phyloP scores from a whole-genome alignment of 2,113 vertebrate genomes.

The Anhinga rufa region DNA sequence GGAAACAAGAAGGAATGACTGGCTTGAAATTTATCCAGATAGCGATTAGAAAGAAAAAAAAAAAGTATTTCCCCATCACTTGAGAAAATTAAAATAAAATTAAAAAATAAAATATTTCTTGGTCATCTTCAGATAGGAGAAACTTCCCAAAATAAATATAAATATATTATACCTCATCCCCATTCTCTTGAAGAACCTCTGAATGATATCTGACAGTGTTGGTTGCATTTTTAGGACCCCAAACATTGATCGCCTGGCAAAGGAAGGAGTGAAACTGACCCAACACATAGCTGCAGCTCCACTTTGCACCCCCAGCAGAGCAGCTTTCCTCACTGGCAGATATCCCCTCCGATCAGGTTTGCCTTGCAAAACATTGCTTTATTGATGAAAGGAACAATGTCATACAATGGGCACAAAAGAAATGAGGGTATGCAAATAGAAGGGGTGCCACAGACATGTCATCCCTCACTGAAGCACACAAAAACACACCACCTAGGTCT shows the following conservation, averaged over 20 bases:
- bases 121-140: background rate
- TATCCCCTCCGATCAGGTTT: slow-evolving; percentile 87
- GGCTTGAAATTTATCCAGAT: background rate
- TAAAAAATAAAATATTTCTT: background rate
- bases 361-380: background rate
- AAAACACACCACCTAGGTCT: background rate
- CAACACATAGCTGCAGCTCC: slow-evolving; percentile 84
- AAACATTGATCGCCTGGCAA: slow-evolving; percentile 81
- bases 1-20: background rate
- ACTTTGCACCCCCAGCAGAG: slow-evolving; percentile 86
- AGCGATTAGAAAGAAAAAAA: background rate
- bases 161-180: background rate
- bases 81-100: background rate
- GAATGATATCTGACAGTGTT: background rate
- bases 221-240: slow-evolving; percentile 76
- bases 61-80: background rate
- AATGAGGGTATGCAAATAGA: background rate
- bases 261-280: slow-evolving; percentile 81
- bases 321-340: slow-evolving; percentile 87
- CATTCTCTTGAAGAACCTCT: background rate
- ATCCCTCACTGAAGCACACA: background rate
- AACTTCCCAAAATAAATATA: background rate
- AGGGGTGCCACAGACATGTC: too few relatives aligned
- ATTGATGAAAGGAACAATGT: background rate
- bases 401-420: background rate